These are phyloP conservation scores for Linurgus olivaceus DNA, from an alignment of 2,797 vertebrate species.

Conservation along the genomic window DNA sequence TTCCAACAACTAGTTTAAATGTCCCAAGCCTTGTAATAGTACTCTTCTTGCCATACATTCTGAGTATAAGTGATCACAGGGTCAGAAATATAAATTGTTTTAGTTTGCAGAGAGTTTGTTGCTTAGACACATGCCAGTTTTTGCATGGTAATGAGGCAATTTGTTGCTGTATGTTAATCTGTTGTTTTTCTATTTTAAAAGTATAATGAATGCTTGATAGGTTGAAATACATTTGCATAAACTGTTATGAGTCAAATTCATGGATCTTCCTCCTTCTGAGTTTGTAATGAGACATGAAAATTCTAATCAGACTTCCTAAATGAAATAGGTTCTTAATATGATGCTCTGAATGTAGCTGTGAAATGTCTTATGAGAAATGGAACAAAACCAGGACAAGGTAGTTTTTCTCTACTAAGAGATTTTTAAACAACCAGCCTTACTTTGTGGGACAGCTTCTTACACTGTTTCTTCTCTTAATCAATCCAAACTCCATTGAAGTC, in stretches of 20 bases:
- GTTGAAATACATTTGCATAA: conserved; percentile 19
- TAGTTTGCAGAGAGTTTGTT: background rate
- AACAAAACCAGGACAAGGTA: background rate
- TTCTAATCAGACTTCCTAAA: background rate
- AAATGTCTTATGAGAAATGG: background rate
- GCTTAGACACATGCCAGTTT: background rate
- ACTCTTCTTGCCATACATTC: background rate
- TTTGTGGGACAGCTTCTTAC: background rate
- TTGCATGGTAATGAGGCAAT: background rate
- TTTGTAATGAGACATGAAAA: conserved; percentile 26
- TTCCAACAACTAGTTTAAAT: background rate
- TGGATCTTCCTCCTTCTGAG: background rate
- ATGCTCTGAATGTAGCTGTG: background rate
- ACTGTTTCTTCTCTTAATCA: background rate
- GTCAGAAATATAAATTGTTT: background rate
- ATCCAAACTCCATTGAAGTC: background rate
- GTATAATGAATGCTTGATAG: background rate
- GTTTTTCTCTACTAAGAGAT: background rate
- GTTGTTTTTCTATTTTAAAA: conserved; percentile 21
- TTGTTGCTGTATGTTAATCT: background rate
- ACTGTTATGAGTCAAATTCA: background rate
- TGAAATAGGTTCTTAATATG: background rate
- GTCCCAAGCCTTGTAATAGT: background rate
- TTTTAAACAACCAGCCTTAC: background rate
- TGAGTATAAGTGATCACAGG: background rate